Evolutionary conservation across 1,140 invertebrate species (phyloP), one percentile per base, ranked within the genome.

Genomic region (Probaryconus sp.): DNA sequence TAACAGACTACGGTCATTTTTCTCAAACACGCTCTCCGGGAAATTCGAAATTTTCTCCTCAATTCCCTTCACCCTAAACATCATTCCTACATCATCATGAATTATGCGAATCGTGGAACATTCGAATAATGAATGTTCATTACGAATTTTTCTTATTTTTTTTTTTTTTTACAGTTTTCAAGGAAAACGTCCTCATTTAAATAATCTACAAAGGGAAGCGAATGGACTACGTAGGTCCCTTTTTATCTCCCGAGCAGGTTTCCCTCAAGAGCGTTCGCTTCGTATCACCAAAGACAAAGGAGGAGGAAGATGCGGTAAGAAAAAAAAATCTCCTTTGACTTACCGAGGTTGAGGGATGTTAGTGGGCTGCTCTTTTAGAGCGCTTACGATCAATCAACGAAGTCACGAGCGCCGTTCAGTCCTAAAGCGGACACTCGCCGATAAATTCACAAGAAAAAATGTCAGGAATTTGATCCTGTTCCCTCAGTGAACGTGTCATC

Each of bases 391-490:
- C 77, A 70, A 76, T 76, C 72, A 78, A 65, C 63, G 21, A 69
- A 60, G 67, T 78, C 64, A 53, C 67, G 40, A 56, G 35, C 40
- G 45, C 47, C 43, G 37, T 28, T 42, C 24, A 65, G 65, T 70
- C 75, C 60, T 51, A 64, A 61, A 50, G 51, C 56, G 24, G 60
- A 73, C 68, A 48, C 37, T 38, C 28, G 26, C 47, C 64, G 42
- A 76, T 77, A 67, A 79, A 77, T 77, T 77, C 26, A 33, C 47
- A 16, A 14, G 43, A 76, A 75, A 79, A 77, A 81, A 79, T 77
- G 65, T 17, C 11, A 38, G 58, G 64, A 74, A 79, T 77, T 80
- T 75, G 77, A 80, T 81, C n/a, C n/a, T n/a, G n/a, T n/a, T n/a
- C n/a, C 64, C 72, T 56, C 20, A 14, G 35, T 47, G 70, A 76